Evolutionary conservation across 2,113 vertebrate species (phyloP), one percentile per base, ranked within the genome.

Genomic region (Pomatostomus ruficeps): DNA sequence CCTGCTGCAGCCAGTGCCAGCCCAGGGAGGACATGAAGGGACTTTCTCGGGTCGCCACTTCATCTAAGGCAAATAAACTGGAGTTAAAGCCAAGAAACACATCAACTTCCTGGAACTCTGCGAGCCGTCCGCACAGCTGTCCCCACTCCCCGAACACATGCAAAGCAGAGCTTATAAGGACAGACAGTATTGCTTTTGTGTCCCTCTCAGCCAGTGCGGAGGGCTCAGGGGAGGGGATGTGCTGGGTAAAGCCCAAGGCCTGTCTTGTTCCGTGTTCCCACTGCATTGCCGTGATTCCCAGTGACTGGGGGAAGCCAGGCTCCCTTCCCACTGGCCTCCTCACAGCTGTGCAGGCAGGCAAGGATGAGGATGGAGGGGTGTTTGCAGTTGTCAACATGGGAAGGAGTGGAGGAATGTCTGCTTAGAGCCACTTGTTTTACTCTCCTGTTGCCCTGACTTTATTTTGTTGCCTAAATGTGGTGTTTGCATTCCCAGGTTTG

Each of bases 81-180:
- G 79, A 87, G 65, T 76, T 79, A 35, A 92, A 93, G 97, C 98
- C 96, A 97, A 97, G 96, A 97, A 97, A 97, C 91, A 98, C 96
- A 97, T 97, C n/a, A 85, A 77, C 96, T 97, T 98, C 95, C 97
- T 97, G 96, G 97, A 98, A 97, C 96, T 96, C 73, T 36, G 92
- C 1, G 9, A 95, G 91, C 93, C 29, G 11, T 91, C 94, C 52
- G 13, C 91, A 76, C 96, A 97, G 96, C 95, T 97, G 95, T 97
- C 96, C 96, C 94, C 24, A 77, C 92, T 96, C 93, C 96, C 93
- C 1, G 91, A 94, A 95, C 95, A 93, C 93, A 93, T 82, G 89
- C 67, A 75, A 96, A 95, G 92, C 96, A 89, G 91, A 91, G 94
- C 96, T 95, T 85, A 88, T 95, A 91, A 95, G 96, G 92, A 95